A percentile compares a stretch with the other conserved stretches of the same genome.
phyloP scores from a whole-genome alignment of 2,888 invertebrate genomes.

The Conistra vaccinii region DNA sequence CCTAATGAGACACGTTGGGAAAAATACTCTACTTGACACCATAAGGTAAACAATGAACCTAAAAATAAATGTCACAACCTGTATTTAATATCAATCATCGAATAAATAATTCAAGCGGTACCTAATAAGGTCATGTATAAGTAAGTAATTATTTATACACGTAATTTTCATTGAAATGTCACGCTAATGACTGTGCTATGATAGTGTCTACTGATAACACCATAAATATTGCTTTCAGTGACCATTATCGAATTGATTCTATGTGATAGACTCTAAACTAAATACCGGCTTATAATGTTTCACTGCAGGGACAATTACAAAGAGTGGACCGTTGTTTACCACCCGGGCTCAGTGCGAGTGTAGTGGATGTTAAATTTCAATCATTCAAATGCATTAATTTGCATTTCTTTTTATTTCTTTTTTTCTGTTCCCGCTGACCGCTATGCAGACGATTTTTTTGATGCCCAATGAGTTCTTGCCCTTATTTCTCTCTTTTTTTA shows the following conservation, averaged over 20 bases:
- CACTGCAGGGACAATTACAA: too few species aligned
- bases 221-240: background rate
- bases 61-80: background rate
- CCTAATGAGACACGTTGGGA: background rate
- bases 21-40: background rate
- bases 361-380: too few species aligned
- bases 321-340: too few species aligned
- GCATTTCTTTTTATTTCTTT: too few species aligned
- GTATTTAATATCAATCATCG: background rate
- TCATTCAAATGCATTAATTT: too few species aligned
- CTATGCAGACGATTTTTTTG: too few species aligned
- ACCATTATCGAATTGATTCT: background rate
- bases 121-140: too few species aligned
- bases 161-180: background rate
- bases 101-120: slow-evolving; percentile 7
- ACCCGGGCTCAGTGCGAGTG: too few species aligned
- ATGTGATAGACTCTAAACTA: background rate
- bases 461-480: too few species aligned
- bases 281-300: background rate
- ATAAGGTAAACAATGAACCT: background rate
- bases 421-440: too few species aligned
- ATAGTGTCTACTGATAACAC: background rate
- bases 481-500: too few species aligned
- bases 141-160: background rate
- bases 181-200: background rate